Conservation (phyloP, 2,113 vertebrate species). For the Caracal caracal region DNA sequence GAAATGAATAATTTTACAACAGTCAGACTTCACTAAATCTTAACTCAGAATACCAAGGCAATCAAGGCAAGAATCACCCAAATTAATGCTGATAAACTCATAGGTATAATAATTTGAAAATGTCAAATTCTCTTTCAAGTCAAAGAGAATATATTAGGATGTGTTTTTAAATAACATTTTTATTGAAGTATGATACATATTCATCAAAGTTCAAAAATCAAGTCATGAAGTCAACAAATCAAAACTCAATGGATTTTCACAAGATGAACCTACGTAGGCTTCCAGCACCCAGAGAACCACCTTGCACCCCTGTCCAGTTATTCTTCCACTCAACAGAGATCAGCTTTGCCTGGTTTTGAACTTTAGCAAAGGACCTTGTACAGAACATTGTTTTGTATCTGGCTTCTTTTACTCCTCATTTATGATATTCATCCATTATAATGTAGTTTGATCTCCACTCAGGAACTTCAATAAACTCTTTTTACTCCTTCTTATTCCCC, state of each 20-base stretch:
- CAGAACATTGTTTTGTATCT: not conserved
- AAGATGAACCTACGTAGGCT: not conserved
- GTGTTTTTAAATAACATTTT: slow-evolving; percentile 13
- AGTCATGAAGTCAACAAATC: not conserved
- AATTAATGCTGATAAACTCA: not conserved
- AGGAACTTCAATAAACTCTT: not conserved
- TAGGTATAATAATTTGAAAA: not conserved
- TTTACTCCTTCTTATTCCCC: not conserved
- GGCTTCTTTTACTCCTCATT: not conserved
- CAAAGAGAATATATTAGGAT: not conserved
- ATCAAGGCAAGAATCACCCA: not conserved
- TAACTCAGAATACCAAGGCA: slow-evolving; percentile 19
- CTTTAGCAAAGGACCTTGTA: not conserved
- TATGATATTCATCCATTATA: slow-evolving; percentile 13
- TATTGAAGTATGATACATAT: not conserved
- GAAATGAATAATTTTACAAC: slow-evolving; percentile 1
- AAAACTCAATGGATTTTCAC: not conserved
- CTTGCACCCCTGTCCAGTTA: not conserved
- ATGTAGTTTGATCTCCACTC: slow-evolving; percentile 16
- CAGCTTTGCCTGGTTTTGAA: not conserved
- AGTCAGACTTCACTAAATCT: slow-evolving; percentile 15
- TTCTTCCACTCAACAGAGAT: not conserved
- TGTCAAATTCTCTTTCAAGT: slow-evolving; percentile 29
- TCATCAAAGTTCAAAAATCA: not conserved
- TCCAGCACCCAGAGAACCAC: not conserved